These are phyloP conservation scores for Strigamia transsilvanica DNA, from an alignment of 2,888 invertebrate genomes.

Conservation along the genomic window DNA sequence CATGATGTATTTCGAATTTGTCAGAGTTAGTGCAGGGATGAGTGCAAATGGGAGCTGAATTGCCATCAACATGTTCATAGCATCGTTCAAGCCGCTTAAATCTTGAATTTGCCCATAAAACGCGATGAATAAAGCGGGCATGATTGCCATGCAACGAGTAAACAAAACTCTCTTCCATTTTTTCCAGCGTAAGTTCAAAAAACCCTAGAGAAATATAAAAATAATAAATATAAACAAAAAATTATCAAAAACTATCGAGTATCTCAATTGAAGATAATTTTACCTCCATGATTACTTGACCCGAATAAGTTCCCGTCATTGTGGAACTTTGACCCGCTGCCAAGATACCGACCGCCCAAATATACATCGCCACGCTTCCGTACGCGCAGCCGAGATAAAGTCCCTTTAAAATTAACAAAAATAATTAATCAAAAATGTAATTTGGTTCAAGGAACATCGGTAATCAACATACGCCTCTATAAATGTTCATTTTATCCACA, in stretches of 20 bases:
- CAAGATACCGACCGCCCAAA: slow-evolving; percentile 83
- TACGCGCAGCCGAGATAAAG: slow-evolving; percentile 70
- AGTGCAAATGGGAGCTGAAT: slow-evolving; percentile 87
- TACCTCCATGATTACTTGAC: slow-evolving; percentile 69
- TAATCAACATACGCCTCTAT: not conserved
- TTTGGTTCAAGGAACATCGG: too few species aligned
- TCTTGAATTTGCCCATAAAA: slow-evolving; percentile 70
- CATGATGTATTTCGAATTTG: slow-evolving; percentile 80
- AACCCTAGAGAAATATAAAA: slow-evolving; percentile 69
- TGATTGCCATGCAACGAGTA: slow-evolving; percentile 83
- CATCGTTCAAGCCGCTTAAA: slow-evolving; percentile 82
- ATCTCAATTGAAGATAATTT: slow-evolving; percentile 58
- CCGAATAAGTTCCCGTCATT: slow-evolving; percentile 69
- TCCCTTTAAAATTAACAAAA: slow-evolving; percentile 52
- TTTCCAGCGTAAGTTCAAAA: slow-evolving; percentile 83
- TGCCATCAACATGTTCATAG: slow-evolving; percentile 85
- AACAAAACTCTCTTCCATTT: slow-evolving; percentile 86
- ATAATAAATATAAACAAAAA: not conserved
- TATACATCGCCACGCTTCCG: slow-evolving; percentile 75
- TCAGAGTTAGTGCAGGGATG: slow-evolving; percentile 85
- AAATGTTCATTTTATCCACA: slow-evolving; percentile 1
- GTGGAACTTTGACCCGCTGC: slow-evolving; percentile 76
- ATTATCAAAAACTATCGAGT: not conserved
- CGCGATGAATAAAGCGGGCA: slow-evolving; percentile 77
- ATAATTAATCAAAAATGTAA: too few species aligned